Percentiles rank a stretch among this genome's conserved stretches.
These are phyloP conservation scores for Macquaria ambigua DNA, from an alignment of 2,113 vertebrate species.

Conservation along the genomic window DNA sequence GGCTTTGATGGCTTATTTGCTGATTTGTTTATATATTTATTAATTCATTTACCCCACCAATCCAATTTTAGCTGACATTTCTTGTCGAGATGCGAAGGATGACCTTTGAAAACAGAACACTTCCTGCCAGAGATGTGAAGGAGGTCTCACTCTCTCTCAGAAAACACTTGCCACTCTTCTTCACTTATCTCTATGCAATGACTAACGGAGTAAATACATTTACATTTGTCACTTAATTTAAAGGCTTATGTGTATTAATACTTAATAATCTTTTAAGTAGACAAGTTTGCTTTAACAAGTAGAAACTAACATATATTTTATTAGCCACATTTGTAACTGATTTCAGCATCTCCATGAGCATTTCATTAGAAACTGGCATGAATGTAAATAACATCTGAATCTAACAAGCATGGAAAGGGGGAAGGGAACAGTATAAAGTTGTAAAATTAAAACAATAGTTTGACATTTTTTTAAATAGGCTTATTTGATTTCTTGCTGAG, in stretches of 20 bases:
- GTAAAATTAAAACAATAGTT: neutral
- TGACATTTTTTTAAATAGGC: no score
- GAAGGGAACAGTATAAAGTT: neutral
- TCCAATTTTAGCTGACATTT: constrained; percentile 95
- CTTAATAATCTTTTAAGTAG: neutral
- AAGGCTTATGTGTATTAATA: neutral
- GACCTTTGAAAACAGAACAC: constrained; percentile 92
- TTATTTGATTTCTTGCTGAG: neutral
- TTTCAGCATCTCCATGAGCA: neutral
- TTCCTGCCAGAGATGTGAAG: constrained; percentile 69
- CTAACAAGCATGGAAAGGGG: neutral
- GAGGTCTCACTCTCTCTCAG: constrained; percentile 58
- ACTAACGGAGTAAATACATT: neutral
- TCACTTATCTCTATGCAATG: neutral
- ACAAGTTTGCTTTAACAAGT: neutral
- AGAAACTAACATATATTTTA: neutral
- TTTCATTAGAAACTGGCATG: neutral
- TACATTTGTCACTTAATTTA: constrained; percentile 6
- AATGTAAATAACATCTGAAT: neutral
- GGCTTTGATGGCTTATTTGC: constrained; percentile 84
- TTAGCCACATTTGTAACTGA: neutral
- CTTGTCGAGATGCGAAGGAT: constrained; percentile 89
- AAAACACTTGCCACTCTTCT: constrained; percentile 44
- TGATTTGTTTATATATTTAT: constrained; percentile 90
- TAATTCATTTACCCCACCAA: constrained; percentile 87